A percentile compares a stretch with the other conserved stretches of the same genome.
These are phyloP conservation scores for Orussus abietinus DNA, from an alignment of 1,140 invertebrate genomes.

Conservation along the genomic window DNA sequence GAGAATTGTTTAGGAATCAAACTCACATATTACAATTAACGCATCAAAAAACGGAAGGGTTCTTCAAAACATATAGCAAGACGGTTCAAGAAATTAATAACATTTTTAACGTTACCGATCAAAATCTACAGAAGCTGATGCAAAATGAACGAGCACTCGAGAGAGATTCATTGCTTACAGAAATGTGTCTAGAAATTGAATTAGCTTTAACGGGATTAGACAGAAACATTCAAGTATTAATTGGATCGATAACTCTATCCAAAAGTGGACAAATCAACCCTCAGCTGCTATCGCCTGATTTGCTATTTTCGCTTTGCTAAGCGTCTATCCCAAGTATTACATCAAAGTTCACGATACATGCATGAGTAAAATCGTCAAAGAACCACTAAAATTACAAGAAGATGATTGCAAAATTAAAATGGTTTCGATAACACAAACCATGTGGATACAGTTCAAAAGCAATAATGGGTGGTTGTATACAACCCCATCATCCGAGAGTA, in stretches of 20 bases:
- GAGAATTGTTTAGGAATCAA: conserved; percentile 10
- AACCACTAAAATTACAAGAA: conserved; percentile 4
- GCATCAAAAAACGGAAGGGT: conserved; percentile 8
- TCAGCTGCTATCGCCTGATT: conserved; percentile 7
- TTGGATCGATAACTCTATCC: conserved; percentile 5
- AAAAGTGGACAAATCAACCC: conserved; percentile 7
- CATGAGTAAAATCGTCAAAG: conserved; percentile 12
- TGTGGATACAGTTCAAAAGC: conserved; percentile 14
- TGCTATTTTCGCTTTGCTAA: too few species aligned
- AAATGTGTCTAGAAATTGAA: conserved; percentile 15
- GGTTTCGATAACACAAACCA: background rate
- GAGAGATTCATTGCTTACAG: conserved; percentile 6
- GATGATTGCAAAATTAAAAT: conserved; percentile 9
- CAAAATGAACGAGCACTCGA: background rate
- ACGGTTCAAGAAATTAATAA: conserved; percentile 6
- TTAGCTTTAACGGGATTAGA: conserved; percentile 6
- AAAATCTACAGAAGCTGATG: conserved; percentile 1
- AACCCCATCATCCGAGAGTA: conserved; percentile 3
- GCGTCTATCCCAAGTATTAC: conserved; percentile 9
- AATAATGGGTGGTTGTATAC: conserved; percentile 8
- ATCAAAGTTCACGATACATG: conserved; percentile 10
- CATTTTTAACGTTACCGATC: conserved; percentile 7
- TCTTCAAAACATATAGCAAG: conserved; percentile 5
- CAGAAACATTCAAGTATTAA: conserved; percentile 5
- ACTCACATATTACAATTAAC: conserved; percentile 10